Conservation (phyloP, 2,797 vertebrate genomes). For the Craterocephalus amniculus region DNA sequence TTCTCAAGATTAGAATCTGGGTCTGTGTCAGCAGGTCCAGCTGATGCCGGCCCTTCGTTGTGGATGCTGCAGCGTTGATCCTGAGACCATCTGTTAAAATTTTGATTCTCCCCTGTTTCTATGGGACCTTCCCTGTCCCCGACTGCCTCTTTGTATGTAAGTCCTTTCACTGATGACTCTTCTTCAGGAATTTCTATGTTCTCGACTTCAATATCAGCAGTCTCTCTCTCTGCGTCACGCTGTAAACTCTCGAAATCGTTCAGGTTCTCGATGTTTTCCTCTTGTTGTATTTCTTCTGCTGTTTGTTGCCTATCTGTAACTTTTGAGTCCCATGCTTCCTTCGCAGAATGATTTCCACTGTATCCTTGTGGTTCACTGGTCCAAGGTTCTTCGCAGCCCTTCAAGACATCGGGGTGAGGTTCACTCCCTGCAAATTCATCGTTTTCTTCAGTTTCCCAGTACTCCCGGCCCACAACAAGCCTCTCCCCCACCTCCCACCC, state of each 20-base stretch:
- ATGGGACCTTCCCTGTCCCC: conserved; percentile 30
- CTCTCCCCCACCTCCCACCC: conserved; percentile 75
- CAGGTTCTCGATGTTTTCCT: conserved; percentile 81
- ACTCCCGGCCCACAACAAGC: conserved; percentile 73
- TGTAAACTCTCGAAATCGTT: conserved; percentile 47
- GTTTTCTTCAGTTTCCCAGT: conserved; percentile 82
- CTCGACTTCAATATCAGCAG: conserved; percentile 68
- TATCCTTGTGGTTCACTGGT: conserved; percentile 74
- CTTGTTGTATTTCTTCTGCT: conserved; percentile 70
- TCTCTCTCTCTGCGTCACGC: conserved; percentile 22
- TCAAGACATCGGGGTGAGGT: conserved; percentile 74
- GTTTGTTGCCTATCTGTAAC: conserved; percentile 37
- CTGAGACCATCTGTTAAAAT: conserved; percentile 77
- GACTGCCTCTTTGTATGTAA: conserved; percentile 30
- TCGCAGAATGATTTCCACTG: conserved; percentile 7
- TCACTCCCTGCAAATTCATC: conserved; percentile 84
- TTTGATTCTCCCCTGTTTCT: conserved; percentile 76
- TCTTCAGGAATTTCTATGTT: conserved; percentile 80
- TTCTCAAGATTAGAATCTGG: conserved; percentile 38
- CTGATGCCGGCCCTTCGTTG: conserved; percentile 37
- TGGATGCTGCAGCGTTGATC: conserved; percentile 47
- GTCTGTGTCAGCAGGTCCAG: conserved; percentile 34
- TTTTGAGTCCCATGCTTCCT: conserved; percentile 40
- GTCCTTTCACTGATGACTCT: conserved; percentile 52
- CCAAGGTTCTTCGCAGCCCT: conserved; percentile 64